Evolutionary conservation across 2,888 invertebrate species (phyloP).

Genomic region (Lithosia quadra): DNA sequence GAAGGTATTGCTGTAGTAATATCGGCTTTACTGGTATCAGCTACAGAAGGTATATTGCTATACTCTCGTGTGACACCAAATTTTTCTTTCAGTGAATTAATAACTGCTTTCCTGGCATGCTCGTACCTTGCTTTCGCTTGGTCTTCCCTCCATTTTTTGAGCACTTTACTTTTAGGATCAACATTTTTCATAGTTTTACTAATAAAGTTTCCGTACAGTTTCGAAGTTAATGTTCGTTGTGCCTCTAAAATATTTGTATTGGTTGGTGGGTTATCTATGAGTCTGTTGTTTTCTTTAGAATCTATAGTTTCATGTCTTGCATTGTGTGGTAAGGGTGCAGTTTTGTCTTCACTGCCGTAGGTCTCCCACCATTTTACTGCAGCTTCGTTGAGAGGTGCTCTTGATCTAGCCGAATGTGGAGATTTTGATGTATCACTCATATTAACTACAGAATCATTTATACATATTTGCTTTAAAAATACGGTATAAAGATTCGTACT

Average conservation of each 20-base stretch:
- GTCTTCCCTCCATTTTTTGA: constrained; percentile 77
- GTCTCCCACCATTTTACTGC: constrained; percentile 74
- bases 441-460: constrained; percentile 11
- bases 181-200: constrained; percentile 46
- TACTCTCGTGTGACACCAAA: constrained; percentile 57
- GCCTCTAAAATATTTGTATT: constrained; percentile 50
- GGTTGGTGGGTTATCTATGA: constrained; percentile 59
- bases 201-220: constrained; percentile 53
- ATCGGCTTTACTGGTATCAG: constrained; percentile 62
- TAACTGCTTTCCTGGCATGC: constrained; percentile 75
- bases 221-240: constrained; percentile 54
- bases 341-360: constrained; percentile 51
- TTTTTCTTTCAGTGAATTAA: constrained; percentile 81
- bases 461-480: constrained; percentile 17
- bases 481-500: constrained; percentile 36
- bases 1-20: constrained; percentile 63
- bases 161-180: constrained; percentile 70
- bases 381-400: constrained; percentile 72
- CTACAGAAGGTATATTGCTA: constrained; percentile 58
- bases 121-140: constrained; percentile 73
- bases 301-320: constrained; percentile 37
- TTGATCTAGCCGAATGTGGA: constrained; percentile 70
- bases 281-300: constrained; percentile 27
- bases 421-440: constrained; percentile 64
- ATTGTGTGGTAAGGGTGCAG: constrained; percentile 36